Base-by-base conservation (phyloP, 2,888 invertebrate genomes). In the Scaeva pyrastri region DNA sequence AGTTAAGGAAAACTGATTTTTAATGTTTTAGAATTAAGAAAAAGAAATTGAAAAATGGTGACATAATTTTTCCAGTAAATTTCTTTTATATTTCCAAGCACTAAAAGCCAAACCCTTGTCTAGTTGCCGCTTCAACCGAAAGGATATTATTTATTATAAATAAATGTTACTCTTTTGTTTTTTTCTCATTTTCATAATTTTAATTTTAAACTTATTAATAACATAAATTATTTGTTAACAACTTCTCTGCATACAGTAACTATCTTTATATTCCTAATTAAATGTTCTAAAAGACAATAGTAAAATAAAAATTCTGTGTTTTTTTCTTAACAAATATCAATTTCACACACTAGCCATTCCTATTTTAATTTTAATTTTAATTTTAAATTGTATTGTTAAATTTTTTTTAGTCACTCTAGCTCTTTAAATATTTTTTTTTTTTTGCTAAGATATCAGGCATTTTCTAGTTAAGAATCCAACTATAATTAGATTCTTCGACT, bases 381-480 rank as follows among this genome's bases (percentile, higher is more conserved):
- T 36, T 39, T 56, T 31, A 19, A 31, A 43, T 70, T 23, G 23
- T 31, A 19, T 14, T 43, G 43, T 21, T 48, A 36, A 10, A 41
- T 7, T n/a, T 71, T 52, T 71, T 50, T 41, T 60, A 50, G 2
- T 6, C 11, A 12, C 41, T 41, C 10, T 23, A 16, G 12, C 68
- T 48, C n/a, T 36, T 50, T 72, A n/a, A n/a, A n/a, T n/a, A 10
- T 76, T 23, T 31, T 48, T 36, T 56, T 12, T 55, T 41, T 43
- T 55, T 10, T 50, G n/a, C n/a, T 48, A 64, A 45, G 71, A 39
- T 55, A 39, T 55, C 55, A 71, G 62, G 45, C 36, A 64, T 48
- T 50, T 58, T 72, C 21, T 19, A 64, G n/a, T 39, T 66, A 12
- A 31, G 50, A 50, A 26, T 64, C 66, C 43, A 48, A 48, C 41